Evolutionary conservation across 1,140 invertebrate genomes (phyloP).

Genomic region (Saccostrea echinata): DNA sequence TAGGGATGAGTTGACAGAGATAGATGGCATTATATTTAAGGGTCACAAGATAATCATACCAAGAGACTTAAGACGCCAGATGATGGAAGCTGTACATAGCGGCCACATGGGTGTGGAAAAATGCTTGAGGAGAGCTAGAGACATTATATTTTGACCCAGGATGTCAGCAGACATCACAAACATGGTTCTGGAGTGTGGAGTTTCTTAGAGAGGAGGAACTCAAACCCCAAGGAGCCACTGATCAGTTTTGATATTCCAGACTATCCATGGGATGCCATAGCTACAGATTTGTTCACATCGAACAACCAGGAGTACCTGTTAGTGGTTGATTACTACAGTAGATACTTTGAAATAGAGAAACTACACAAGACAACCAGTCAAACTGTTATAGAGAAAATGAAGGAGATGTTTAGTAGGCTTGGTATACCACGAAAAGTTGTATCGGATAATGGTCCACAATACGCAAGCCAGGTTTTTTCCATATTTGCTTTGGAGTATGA

Average conservation of each 20-base stretch:
- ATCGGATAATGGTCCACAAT: not conserved
- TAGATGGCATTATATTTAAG: constrained; percentile 57
- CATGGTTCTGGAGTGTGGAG: constrained; percentile 49
- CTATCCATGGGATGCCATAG: constrained; percentile 49
- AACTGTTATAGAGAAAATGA: not conserved
- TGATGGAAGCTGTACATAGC: constrained; percentile 53
- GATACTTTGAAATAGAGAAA: too few relatives aligned
- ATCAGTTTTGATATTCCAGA: constrained; percentile 54
- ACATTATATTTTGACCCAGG: constrained; percentile 59
- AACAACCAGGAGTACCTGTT: not conserved
- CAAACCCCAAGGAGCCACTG: constrained; percentile 52
- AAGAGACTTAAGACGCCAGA: constrained; percentile 39
- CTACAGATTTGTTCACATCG: not conserved
- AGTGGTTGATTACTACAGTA: too few relatives aligned
- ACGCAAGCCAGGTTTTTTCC: not conserved
- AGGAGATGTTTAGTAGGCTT: not conserved
- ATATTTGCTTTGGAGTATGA: not conserved
- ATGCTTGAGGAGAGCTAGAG: constrained; percentile 49
- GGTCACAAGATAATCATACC: constrained; percentile 60
- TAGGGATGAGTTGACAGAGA: too few relatives aligned
- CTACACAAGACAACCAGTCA: too few relatives aligned
- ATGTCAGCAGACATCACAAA: constrained; percentile 53
- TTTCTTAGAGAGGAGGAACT: constrained; percentile 42
- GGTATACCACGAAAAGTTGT: not conserved
- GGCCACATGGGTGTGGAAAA: constrained; percentile 63